Base-by-base conservation (phyloP, 2,888 invertebrate genomes). In the Endomychus coccineus region DNA sequence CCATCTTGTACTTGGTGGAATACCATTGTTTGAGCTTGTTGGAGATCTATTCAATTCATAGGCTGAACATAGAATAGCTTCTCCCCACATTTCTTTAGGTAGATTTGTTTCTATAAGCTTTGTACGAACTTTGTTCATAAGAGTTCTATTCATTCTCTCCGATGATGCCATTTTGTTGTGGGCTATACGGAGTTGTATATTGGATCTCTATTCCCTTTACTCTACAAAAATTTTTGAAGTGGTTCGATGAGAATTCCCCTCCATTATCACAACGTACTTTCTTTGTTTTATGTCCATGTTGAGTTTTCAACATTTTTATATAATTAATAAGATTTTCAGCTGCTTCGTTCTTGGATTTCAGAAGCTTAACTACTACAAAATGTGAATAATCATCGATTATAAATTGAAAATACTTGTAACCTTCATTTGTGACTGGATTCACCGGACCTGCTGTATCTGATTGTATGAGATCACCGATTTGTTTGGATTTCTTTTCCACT, bases 1-100 rank as follows among this genome's bases (percentile, higher is more conserved):
- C 40, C 43, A 52, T 25, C 23, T 47, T 25, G 21, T n/a, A 14
- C 45, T 24, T 30, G 52, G 46, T 14, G 45, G 29, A 30, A 33
- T 37, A 22, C 35, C 34, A 27, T 34, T 25, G 32, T 42, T 42
- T 16, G 48, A 40, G 30, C 6, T 27, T 15, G 45, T 47, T 25
- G 43, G 48, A 9, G 36, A 39, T 27, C 50, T 42, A 28, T 54
- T 52, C 10, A 46, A 16, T 41, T 50, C 37, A 43, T 52, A 52
- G 3, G 45, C 43, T 12, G 48, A 43, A 39, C 49, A 47, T 27
- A n/a, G 14, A 10, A 52, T 33, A 13, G 46, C 50, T 39, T 48
- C 47, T n/a, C 47, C 46, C 51, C 51, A 52, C 11, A 49, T 29
- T 27, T 42, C 21, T 34, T 39, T 44, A 5, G 46, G 43, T 25